Evolutionary conservation across 2,113 vertebrate genomes (phyloP).

Genomic region (Meriones unguiculatus): DNA sequence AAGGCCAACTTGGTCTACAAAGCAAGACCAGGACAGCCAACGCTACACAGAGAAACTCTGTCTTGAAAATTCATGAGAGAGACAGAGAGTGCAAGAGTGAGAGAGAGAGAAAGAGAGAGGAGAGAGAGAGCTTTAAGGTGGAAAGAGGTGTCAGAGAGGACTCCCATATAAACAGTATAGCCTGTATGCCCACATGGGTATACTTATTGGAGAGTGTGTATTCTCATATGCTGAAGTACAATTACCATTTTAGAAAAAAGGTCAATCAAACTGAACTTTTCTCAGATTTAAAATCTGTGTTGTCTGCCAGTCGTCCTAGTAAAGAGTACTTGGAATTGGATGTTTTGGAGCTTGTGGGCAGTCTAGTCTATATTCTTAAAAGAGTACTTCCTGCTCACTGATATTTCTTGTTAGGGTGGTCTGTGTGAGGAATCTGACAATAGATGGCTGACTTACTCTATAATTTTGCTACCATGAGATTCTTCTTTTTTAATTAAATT

Average conservation of each 20-base stretch:
- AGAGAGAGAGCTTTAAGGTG: no score
- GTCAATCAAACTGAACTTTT: neutral
- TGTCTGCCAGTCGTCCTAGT: neutral
- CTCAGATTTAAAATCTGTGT: neutral
- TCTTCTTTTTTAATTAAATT: neutral
- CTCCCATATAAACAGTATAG: fast-evolving
- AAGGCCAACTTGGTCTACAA: no score
- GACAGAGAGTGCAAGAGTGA: no score
- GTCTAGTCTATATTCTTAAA: neutral
- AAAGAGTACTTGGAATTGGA: neutral
- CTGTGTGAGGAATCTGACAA: neutral
- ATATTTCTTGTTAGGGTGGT: neutral
- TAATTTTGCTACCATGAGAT: neutral
- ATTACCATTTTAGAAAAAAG: neutral
- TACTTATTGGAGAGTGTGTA: neutral
- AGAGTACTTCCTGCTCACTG: neutral
- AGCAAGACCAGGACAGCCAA: no score
- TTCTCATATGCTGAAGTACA: neutral
- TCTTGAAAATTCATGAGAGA: no score
- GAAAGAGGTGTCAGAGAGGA: neutral
- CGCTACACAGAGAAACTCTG: no score
- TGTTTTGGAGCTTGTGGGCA: neutral
- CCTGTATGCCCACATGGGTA: no score
- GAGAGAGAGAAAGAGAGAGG: no score
- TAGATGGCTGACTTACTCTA: neutral